Conservation (phyloP, 2,888 invertebrate genomes). For the Plebejus anna region DNA sequence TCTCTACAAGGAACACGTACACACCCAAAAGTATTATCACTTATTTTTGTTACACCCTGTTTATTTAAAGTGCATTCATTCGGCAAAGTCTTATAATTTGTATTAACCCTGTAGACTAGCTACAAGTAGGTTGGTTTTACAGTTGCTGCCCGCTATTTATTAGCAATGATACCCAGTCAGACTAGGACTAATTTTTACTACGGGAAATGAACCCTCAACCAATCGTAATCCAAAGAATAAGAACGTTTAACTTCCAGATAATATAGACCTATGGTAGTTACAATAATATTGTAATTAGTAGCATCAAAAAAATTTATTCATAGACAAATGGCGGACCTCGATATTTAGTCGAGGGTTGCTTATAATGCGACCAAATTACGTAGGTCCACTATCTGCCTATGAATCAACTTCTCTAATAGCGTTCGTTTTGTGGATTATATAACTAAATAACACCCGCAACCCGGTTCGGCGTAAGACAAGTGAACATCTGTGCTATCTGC, state of each 20-base stretch:
- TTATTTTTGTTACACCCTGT: too few species aligned
- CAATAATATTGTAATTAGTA: neutral
- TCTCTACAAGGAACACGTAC: too few species aligned
- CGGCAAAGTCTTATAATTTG: neutral
- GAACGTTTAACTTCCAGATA: neutral
- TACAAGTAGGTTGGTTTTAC: neutral
- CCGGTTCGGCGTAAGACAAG: neutral
- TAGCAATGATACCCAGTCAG: neutral
- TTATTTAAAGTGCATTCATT: neutral
- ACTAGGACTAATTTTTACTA: neutral
- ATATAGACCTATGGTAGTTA: neutral
- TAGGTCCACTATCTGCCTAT: too few species aligned
- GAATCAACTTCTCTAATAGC: too few species aligned
- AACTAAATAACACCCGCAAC: too few species aligned
- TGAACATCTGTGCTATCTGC: slow-evolving; percentile 1
- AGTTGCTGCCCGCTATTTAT: neutral
- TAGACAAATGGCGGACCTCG: too few species aligned
- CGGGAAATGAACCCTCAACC: neutral
- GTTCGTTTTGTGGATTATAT: too few species aligned
- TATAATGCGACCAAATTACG: too few species aligned
- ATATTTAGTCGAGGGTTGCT: too few species aligned
- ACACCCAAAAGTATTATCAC: too few species aligned
- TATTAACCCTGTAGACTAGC: neutral
- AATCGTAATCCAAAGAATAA: neutral
- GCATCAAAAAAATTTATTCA: too few species aligned